Base-by-base conservation (phyloP, 1,140 invertebrate genomes). In the Hypothenemus hampei region DNA sequence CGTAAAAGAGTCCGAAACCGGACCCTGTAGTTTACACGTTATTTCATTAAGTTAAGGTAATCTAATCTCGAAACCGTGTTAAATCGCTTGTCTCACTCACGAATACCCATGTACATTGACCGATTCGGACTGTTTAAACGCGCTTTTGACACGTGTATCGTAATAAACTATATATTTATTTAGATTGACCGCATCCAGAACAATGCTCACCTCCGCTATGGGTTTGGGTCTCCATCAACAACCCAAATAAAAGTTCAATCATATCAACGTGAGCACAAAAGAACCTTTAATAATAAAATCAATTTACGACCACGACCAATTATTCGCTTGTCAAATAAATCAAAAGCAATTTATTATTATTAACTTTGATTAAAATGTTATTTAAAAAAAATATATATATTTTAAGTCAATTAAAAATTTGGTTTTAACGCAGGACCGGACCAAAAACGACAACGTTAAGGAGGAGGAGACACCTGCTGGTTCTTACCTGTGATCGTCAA, bases 91-190 rank as follows among this genome's bases (percentile, higher is more conserved):
- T 44, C 20, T 44, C 22, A 15, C n/a, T 40, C 22, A n/a, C 22
- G 6, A 4, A n/a, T 44, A 15, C 13, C 11, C n/a, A 7, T 13
- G 41, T 24, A 24, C n/a, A 7, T 37, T 37, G 18, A 11, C 11
- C 11, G 22, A n/a, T n/a, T n/a, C n/a, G n/a, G n/a, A 15, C 20
- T 15, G 21, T 44, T 44, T 44, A 37, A 40, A 44, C 22, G 22
- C 21, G n/a, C n/a, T n/a, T n/a, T 23, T 26, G 41, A 44, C 41
- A 44, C 23, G 41, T 44, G 41, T 24, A 24, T 44, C 26, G 41
- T 44, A 44, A 44, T 44, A 44, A 44, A 44, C n/a, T n/a, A 44
- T 44, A 44, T 24, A 44, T 44, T 44, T 44, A 44, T 37, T 37
- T 37, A 37, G 35, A 37, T 37, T 37, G 41, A 44, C n/a, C 22